A percentile compares a stretch with the other conserved stretches of the same genome.
phyloP scores from a whole-genome alignment of 2,888 invertebrate genomes.

The Athetis lepigone region DNA sequence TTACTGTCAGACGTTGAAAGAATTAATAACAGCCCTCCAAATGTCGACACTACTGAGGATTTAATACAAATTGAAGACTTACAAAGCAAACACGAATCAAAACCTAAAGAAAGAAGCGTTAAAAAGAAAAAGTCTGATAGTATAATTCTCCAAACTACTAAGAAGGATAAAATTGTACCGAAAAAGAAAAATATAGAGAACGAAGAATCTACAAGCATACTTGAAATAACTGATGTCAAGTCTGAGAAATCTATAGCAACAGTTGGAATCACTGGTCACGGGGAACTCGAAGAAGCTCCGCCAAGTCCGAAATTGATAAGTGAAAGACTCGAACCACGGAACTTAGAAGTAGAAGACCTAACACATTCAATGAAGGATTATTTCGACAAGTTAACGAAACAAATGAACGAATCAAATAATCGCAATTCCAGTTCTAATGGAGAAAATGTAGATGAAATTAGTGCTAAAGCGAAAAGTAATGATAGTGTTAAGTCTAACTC shows the following conservation, averaged over 20 bases:
- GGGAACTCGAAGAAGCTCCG: conserved; percentile 75
- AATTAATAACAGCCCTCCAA: conserved; percentile 61
- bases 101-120: conserved; percentile 19
- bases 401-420: conserved; percentile 55
- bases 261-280: conserved; percentile 80
- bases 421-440: conserved; percentile 30
- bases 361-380: conserved; percentile 71
- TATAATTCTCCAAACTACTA: conserved; percentile 7
- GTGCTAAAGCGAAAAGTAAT: conserved; percentile 12
- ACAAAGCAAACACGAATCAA: conserved; percentile 12
- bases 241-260: conserved; percentile 76
- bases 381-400: conserved; percentile 70
- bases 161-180: conserved; percentile 14
- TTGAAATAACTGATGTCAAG: conserved; percentile 44
- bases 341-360: conserved; percentile 72
- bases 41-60: conserved; percentile 63
- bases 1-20: conserved; percentile 72
- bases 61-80: conserved; percentile 46
- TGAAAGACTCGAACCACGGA: conserved; percentile 68
- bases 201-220: conserved; percentile 23
- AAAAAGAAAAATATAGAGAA: conserved; percentile 20
- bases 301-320: conserved; percentile 68
- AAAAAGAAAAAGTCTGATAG: conserved; percentile 32
- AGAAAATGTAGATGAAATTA: conserved; percentile 15
- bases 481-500: conserved; percentile 52